Evolutionary conservation across 2,113 vertebrate species (phyloP), one percentile per base, ranked within the genome.

Genomic region (Aspiorhynchus laticeps): DNA sequence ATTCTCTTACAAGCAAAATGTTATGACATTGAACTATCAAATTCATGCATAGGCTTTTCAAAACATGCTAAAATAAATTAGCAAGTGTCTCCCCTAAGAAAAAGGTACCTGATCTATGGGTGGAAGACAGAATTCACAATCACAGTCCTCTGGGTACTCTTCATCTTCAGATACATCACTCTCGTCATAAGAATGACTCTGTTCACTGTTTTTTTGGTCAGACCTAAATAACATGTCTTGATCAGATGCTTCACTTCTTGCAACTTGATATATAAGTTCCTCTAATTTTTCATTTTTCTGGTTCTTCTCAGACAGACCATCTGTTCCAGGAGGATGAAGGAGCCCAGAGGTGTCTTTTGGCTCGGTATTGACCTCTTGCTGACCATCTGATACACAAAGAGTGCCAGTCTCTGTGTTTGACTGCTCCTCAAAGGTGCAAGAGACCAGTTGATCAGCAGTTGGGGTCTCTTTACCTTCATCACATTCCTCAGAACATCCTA

Each of bases 51-150:
- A 65, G 4, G 10, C 51, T 48, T 67, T 36, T 33, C 33, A 43
- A 28, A n/a, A 69, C 69, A 80, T 79, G 41, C 48, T 21, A n/a
- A 87, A 80, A 21, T 41, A 17, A n/a, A 75, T 19, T 15, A 15
- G 7, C 11, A 46, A 46, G 21, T 7, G 4, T 24, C 73, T 75
- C 41, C 21, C 5, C 41, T 8, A 46, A 51, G 8, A 31, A 17
- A 53, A 78, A 33, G 4, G 75, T 93, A 95, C 94, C 94, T 95
- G 91, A 33, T 93, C 91, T 74, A 26, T 31, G 19, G 93, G 90
- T 6, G 92, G 92, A 75, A 92, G 79, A 93, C 94, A 95, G 93
- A 94, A 91, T 65, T 95, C 92, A 89, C 95, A 95, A 63, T 95
- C 93, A 87, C 95, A 95, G 63, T 6, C 4, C 26, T 93, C 93